Evolutionary conservation across 2,888 invertebrate genomes (phyloP).

Genomic region (Homarus gammarus): DNA sequence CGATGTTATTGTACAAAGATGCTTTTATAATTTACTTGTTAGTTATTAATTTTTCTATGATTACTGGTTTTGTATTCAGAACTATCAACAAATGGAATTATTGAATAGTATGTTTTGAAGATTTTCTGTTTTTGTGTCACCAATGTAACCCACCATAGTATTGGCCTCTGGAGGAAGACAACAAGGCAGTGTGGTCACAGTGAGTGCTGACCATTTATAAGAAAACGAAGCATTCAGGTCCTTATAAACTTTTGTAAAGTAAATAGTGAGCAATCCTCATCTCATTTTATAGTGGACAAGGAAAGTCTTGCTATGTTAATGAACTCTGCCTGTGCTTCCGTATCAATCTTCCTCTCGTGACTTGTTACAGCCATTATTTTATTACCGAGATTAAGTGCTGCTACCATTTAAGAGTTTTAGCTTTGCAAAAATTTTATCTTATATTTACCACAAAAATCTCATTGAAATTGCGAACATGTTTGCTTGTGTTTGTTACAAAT

Average conservation of each 20-base stretch:
- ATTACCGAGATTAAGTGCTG: slow-evolving; percentile 46
- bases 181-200: slow-evolving; percentile 22
- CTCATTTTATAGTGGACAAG: background rate
- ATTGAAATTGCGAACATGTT: slow-evolving; percentile 24
- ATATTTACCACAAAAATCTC: slow-evolving; percentile 34
- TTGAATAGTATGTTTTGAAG: slow-evolving; percentile 25
- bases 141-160: slow-evolving; percentile 19
- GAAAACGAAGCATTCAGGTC: slow-evolving; percentile 22
- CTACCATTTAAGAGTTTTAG: slow-evolving; percentile 51
- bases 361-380: slow-evolving; percentile 48
- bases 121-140: slow-evolving; percentile 16
- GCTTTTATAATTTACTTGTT: slow-evolving; percentile 26
- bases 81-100: slow-evolving; percentile 19
- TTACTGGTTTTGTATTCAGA: slow-evolving; percentile 31
- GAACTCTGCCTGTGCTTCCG: slow-evolving; percentile 58
- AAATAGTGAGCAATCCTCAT: background rate
- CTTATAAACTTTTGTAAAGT: slow-evolving; percentile 10
- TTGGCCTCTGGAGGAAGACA: slow-evolving; percentile 43
- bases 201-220: slow-evolving; percentile 50
- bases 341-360: slow-evolving; percentile 44
- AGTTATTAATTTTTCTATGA: slow-evolving; percentile 7
- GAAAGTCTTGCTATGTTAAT: slow-evolving; percentile 3
- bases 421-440: slow-evolving; percentile 34
- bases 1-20: slow-evolving; percentile 38
- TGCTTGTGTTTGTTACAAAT: slow-evolving; percentile 36